Percentiles rank a stretch among this genome's conserved stretches.
These are phyloP conservation scores for Argynnis bischoffii DNA, from an alignment of 2,888 invertebrate genomes.

Conservation along the genomic window DNA sequence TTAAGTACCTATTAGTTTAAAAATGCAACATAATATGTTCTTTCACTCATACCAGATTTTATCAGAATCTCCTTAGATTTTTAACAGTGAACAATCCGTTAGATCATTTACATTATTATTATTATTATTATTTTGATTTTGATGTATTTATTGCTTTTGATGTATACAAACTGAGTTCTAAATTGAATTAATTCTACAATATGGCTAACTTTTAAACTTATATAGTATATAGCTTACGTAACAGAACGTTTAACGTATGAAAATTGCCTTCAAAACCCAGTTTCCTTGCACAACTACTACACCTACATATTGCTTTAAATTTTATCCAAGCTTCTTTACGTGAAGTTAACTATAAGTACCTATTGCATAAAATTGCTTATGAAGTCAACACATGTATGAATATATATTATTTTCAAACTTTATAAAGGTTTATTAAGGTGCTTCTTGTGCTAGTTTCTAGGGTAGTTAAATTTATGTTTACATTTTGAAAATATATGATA, in stretches of 20 bases:
- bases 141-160: too few relatives aligned
- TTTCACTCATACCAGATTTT: too few relatives aligned
- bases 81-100: too few relatives aligned
- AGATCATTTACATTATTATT: too few relatives aligned
- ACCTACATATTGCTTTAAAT: neutral
- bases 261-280: neutral
- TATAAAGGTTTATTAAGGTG: conserved; percentile 11
- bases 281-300: neutral
- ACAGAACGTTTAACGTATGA: neutral
- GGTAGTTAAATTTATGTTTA: conserved; percentile 12
- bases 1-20: too few relatives aligned
- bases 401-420: conserved; percentile 2
- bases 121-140: too few relatives aligned
- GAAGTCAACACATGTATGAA: neutral
- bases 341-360: conserved; percentile 1
- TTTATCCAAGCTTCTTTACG: neutral
- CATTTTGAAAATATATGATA: neutral
- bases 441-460: conserved; percentile 14
- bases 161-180: too few relatives aligned
- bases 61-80: too few relatives aligned
- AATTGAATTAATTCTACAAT: too few relatives aligned
- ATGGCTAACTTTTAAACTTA: too few relatives aligned
- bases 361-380: conserved; percentile 11
- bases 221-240: too few relatives aligned
- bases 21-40: too few relatives aligned